Percentiles rank a stretch among this genome's conserved stretches.
phyloP scores from a whole-genome alignment of 1,140 invertebrate genomes.

The Liolophura sinensis region DNA sequence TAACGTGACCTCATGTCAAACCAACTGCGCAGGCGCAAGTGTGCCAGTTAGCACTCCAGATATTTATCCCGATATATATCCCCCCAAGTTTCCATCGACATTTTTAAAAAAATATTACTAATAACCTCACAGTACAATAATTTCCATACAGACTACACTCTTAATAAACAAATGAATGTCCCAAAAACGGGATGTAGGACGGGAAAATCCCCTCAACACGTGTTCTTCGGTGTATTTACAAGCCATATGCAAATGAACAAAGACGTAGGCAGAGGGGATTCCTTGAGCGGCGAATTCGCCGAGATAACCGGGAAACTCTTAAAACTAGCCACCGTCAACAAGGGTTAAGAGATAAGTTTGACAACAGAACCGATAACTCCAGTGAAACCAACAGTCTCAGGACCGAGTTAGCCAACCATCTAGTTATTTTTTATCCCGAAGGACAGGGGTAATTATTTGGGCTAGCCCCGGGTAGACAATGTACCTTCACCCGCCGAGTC shows the following conservation, averaged over 20 bases:
- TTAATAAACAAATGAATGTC: not conserved
- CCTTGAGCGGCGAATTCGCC: not conserved
- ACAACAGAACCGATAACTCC: slow-evolving; percentile 5
- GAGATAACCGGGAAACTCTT: slow-evolving; percentile 5
- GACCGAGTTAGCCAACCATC: not conserved
- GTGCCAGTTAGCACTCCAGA: slow-evolving; percentile 11
- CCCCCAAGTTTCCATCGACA: slow-evolving; percentile 18
- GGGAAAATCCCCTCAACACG: slow-evolving; percentile 26
- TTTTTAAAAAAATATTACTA: slow-evolving; percentile 12
- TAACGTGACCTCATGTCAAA: slow-evolving; percentile 21
- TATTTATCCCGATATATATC: slow-evolving; percentile 39
- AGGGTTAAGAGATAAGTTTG: not conserved
- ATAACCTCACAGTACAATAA: not conserved
- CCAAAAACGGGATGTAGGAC: slow-evolving; percentile 6
- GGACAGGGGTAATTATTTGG: not conserved
- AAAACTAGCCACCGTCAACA: not conserved
- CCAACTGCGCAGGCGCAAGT: slow-evolving; percentile 32
- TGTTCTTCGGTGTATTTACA: slow-evolving; percentile 14
- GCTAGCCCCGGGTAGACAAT: slow-evolving; percentile 5
- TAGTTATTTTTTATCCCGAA: slow-evolving; percentile 2
- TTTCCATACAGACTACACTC: not conserved
- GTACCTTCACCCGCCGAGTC: not conserved
- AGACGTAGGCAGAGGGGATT: slow-evolving; percentile 19
- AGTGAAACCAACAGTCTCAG: not conserved
- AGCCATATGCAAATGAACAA: slow-evolving; percentile 43